Evolutionary conservation across 2,888 invertebrate species (phyloP).

Genomic region (Parasteatoda lunata): DNA sequence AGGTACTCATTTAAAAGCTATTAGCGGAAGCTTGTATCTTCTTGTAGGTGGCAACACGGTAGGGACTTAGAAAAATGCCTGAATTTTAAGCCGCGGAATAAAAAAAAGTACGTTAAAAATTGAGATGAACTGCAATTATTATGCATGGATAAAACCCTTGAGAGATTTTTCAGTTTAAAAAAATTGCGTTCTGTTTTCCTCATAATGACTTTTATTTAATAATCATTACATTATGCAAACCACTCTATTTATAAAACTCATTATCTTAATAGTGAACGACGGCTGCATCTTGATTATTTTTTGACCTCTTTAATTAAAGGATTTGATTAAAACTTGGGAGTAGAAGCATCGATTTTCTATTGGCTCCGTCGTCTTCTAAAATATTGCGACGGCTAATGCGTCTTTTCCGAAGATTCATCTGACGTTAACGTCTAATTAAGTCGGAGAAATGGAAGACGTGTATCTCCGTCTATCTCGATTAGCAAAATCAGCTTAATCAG

Average conservation of each 20-base stretch:
- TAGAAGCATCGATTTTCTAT: slow-evolving; percentile 42
- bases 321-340: slow-evolving; percentile 50
- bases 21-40: neutral
- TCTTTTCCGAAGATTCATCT: slow-evolving; percentile 13
- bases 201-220: slow-evolving; percentile 27
- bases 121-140: slow-evolving; percentile 5
- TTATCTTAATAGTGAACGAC: slow-evolving; percentile 41
- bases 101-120: neutral
- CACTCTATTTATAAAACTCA: slow-evolving; percentile 50
- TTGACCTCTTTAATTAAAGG: slow-evolving; percentile 47
- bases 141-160: slow-evolving; percentile 3
- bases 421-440: slow-evolving; percentile 41
- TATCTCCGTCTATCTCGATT: neutral
- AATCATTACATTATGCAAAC: slow-evolving; percentile 37
- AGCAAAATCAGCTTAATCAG: slow-evolving; percentile 10
- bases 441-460: neutral
- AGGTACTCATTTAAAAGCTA: neutral
- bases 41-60: neutral
- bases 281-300: slow-evolving; percentile 32
- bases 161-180: slow-evolving; percentile 5
- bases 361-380: slow-evolving; percentile 15
- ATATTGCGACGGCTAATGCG: slow-evolving; percentile 22
- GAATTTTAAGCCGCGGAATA: neutral
- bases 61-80: neutral
- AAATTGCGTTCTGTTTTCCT: slow-evolving; percentile 1